Evolutionary conservation across 2,113 vertebrate species (phyloP).

Genomic region (Buteo buteo): DNA sequence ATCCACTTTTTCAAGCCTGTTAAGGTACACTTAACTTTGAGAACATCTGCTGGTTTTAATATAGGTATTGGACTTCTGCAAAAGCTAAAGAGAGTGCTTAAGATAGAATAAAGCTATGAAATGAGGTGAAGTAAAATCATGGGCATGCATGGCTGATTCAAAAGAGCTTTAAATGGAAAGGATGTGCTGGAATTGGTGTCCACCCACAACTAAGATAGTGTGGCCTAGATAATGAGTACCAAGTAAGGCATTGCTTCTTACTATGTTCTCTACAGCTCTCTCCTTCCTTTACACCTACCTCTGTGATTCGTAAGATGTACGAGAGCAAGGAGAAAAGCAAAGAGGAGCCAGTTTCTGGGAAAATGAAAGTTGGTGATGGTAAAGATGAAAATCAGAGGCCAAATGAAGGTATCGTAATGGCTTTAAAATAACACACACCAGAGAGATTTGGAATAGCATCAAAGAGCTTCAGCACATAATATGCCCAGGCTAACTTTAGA

Average conservation of each 20-base stretch:
- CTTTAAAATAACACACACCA: not conserved
- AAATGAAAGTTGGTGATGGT: constrained; percentile 70
- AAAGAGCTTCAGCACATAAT: not conserved
- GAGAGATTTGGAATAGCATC: not conserved
- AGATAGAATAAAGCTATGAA: not conserved
- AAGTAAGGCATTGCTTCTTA: not conserved
- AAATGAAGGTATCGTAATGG: constrained; percentile 79
- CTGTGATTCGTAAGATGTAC: constrained; percentile 98
- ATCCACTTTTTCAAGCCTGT: not conserved
- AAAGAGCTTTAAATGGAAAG: not conserved
- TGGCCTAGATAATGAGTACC: not conserved
- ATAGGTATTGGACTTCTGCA: not conserved
- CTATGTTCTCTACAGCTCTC: constrained; percentile 79
- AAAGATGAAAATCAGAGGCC: constrained; percentile 81
- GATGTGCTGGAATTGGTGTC: not conserved
- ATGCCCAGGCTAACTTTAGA: not conserved
- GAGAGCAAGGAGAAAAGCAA: constrained; percentile 95
- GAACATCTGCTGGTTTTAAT: not conserved
- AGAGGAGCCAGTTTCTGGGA: constrained; percentile 80
- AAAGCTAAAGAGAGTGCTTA: not conserved
- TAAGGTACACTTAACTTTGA: not conserved
- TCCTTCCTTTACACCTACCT: constrained; percentile 97
- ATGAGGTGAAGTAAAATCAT: not conserved
- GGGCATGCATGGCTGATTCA: not conserved
- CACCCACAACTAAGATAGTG: not conserved